Percentiles rank a stretch among this genome's conserved stretches.
Evolutionary conservation across 2,113 vertebrate genomes (phyloP).

Genomic region (Tenebrosternarchus preto): DNA sequence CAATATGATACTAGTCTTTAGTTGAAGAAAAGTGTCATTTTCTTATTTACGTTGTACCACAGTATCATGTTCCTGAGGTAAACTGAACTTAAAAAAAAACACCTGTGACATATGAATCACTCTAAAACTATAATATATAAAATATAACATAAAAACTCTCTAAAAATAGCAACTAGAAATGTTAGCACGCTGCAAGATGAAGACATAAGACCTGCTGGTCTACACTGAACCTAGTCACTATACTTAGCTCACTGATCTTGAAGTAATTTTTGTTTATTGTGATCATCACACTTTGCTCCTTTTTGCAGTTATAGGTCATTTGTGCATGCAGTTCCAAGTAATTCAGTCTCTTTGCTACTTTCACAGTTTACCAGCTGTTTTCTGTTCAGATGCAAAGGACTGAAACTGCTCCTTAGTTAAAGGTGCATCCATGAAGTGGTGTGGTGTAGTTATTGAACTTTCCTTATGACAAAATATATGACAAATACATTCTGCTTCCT

Average conservation of each 20-base stretch:
- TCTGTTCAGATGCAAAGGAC: neutral
- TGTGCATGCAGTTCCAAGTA: neutral
- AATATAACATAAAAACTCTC: too few species aligned
- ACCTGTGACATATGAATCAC: neutral
- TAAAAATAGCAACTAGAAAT: neutral
- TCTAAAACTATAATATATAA: too few species aligned
- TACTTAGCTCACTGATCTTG: neutral
- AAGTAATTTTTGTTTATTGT: neutral
- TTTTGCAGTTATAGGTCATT: neutral
- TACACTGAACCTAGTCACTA: neutral
- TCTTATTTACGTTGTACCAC: neutral
- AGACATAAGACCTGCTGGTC: neutral
- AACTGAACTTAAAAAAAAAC: too few species aligned
- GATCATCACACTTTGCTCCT: neutral
- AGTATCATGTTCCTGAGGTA: neutral
- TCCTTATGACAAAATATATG: conserved; percentile 10
- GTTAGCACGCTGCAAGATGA: neutral
- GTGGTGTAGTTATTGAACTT: neutral
- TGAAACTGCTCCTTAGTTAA: neutral
- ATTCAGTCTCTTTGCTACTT: neutral
- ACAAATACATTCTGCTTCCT: neutral
- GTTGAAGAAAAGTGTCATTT: neutral
- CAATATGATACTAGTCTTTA: neutral
- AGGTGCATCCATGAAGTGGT: neutral
- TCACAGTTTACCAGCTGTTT: neutral